A percentile compares a stretch with the other conserved stretches of the same genome.
Evolutionary conservation across 2,888 invertebrate genomes (phyloP).

Genomic region (Belgica antarctica): DNA sequence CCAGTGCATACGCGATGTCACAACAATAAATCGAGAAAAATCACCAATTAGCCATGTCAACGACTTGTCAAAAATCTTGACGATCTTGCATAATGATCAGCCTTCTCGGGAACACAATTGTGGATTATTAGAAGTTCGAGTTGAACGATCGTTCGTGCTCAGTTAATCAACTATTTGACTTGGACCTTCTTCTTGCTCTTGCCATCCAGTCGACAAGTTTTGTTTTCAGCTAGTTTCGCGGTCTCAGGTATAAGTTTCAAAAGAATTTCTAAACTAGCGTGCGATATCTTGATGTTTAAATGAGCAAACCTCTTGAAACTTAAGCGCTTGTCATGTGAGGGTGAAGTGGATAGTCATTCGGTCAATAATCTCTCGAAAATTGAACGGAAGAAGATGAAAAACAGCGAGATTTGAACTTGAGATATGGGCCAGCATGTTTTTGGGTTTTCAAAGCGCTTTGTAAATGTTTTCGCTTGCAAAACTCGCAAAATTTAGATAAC

Average conservation of each 20-base stretch:
- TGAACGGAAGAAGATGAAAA: no score
- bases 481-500: no score
- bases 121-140: no score
- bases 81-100: neutral
- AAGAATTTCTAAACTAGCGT: conserved; percentile 2
- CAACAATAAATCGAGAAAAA: neutral
- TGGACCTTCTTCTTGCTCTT: neutral
- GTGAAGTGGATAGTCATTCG: no score
- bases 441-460: no score
- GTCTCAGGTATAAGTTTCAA: neutral
- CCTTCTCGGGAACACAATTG: conserved; percentile 6
- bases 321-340: no score
- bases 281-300: neutral
- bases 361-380: no score
- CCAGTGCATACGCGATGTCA: conserved; percentile 7
- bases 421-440: no score
- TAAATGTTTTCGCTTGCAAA: no score
- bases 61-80: conserved; percentile 3
- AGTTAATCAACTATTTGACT: neutral
- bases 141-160: neutral
- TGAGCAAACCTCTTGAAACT: neutral
- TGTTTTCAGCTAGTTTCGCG: neutral
- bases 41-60: conserved; percentile 25
- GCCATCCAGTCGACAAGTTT: neutral
- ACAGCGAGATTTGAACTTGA: no score